Conservation (phyloP, 2,888 invertebrate genomes). For the Pachymerium ferrugineum region DNA sequence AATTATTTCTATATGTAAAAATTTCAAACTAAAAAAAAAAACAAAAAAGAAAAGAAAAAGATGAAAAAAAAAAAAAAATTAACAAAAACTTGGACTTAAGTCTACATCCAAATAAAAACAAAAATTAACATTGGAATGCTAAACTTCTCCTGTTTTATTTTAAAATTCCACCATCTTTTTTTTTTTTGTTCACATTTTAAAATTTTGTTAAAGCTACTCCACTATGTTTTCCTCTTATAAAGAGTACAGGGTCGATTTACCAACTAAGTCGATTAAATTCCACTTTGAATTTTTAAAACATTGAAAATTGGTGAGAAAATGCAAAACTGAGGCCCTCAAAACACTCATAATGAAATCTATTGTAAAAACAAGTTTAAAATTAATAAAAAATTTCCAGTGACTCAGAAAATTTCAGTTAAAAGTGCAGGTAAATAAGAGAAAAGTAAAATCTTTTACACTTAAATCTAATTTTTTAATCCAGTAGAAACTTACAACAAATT, state of each 20-base stretch:
- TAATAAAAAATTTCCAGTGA: not conserved
- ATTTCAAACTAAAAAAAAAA: no score
- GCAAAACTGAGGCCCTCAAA: no score
- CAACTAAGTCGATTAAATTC: slow-evolving; percentile 12
- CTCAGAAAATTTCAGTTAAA: no score
- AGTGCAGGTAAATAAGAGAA: no score
- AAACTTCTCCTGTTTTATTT: not conserved
- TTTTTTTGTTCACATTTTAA: not conserved
- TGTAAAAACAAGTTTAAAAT: no score
- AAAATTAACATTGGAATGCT: slow-evolving; percentile 1
- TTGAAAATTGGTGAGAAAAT: not conserved
- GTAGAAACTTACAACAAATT: no score
- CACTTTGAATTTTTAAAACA: not conserved
- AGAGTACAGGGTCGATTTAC: slow-evolving; percentile 30
- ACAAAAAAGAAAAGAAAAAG: no score
- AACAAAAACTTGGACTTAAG: no score
- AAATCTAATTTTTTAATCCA: no score
- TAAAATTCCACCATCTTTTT: not conserved
- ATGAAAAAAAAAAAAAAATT: no score
- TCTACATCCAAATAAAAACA: not conserved
- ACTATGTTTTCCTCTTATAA: slow-evolving; percentile 30
- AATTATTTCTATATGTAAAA: not conserved
- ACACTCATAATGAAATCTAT: no score
- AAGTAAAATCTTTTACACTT: no score
- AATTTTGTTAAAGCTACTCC: not conserved